Conservation (phyloP, 37 sponge, comb jelly and placozoan species). For the Oopsacas minuta region DNA sequence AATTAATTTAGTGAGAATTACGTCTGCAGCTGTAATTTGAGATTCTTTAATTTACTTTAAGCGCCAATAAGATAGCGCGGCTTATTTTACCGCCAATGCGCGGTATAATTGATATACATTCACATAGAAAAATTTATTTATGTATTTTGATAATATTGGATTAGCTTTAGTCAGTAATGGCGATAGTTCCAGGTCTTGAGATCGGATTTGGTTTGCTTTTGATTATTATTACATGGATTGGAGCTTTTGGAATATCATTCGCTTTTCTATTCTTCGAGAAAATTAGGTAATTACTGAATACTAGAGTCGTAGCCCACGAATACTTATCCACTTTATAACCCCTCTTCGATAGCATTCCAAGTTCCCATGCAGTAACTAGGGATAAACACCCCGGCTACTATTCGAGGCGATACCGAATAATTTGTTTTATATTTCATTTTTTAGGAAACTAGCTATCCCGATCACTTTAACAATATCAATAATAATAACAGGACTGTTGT, state of each 20-base stretch:
- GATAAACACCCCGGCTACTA: no score
- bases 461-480: background rate
- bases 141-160: background rate
- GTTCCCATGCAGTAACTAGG: background rate
- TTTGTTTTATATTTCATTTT: background rate
- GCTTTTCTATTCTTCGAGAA: slow-evolving; percentile 37
- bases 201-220: slow-evolving; percentile 46
- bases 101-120: no score
- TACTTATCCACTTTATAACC: background rate
- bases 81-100: no score
- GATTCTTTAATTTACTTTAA: no score
- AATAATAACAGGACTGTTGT: background rate
- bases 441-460: background rate
- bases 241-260: slow-evolving; percentile 21
- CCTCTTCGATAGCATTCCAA: background rate
- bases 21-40: no score
- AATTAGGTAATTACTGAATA: slow-evolving; percentile 30
- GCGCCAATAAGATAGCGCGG: no score
- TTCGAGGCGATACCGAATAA: no score
- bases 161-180: slow-evolving; percentile 3
- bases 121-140: background rate
- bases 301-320: no score
- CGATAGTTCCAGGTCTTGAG: slow-evolving; percentile 30
- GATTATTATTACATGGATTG: slow-evolving; percentile 35
- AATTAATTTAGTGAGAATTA: no score